Evolutionary conservation across 1,140 invertebrate species (phyloP).

Genomic region (Tetramorium alpestre): DNA sequence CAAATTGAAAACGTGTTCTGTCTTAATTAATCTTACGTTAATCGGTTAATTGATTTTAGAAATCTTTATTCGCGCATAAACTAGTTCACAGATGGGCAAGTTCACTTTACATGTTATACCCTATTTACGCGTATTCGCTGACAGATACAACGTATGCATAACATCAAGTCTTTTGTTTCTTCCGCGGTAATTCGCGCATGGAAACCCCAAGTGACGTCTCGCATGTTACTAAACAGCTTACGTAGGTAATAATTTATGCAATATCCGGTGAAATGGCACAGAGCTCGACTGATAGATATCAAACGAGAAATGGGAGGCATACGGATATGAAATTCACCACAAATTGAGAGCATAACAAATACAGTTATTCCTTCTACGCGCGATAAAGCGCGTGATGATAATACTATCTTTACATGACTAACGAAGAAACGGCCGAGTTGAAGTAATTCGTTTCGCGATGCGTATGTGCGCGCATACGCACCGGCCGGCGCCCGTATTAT

Average conservation of each 20-base stretch:
- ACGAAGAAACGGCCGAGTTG: slow-evolving; percentile 2
- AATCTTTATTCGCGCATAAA: not conserved
- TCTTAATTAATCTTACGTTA: not conserved
- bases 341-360: not conserved
- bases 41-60: slow-evolving; percentile 1
- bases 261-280: not conserved
- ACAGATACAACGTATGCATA: not conserved
- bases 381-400: not conserved
- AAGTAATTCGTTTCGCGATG: slow-evolving; percentile 64
- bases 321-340: not conserved
- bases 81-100: not conserved
- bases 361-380: not conserved
- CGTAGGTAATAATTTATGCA: slow-evolving; percentile 12
- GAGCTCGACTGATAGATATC: not conserved
- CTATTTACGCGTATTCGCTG: not conserved
- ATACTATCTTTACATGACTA: not conserved
- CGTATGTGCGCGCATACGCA: slow-evolving; percentile 50
- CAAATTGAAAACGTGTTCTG: not conserved
- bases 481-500: slow-evolving; percentile 42
- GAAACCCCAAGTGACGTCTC: not conserved
- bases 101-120: not conserved
- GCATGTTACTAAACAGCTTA: slow-evolving; percentile 2
- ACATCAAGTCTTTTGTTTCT: slow-evolving; percentile 10
- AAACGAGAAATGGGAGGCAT: not conserved
- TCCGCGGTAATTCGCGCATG: not conserved